Conservation (phyloP, 1,140 invertebrate genomes). For the Cephus cinctus region DNA sequence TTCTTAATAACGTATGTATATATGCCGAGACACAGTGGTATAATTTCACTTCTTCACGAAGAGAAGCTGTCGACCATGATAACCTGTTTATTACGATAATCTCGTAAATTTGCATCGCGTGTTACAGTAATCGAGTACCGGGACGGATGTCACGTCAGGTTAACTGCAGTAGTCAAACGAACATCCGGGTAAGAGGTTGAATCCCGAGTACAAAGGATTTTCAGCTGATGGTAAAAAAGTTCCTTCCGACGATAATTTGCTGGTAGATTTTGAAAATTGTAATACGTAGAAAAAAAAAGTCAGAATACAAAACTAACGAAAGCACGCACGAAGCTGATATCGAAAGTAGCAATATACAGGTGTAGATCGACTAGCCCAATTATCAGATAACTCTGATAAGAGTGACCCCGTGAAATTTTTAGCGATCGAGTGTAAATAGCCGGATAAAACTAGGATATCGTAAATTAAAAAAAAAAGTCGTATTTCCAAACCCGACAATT, state of each 20-base stretch:
- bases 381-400: not conserved
- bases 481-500: too few species aligned
- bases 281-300: too few species aligned
- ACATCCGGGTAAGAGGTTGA: slow-evolving; percentile 28
- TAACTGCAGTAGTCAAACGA: slow-evolving; percentile 32
- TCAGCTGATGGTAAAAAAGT: not conserved
- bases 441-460: too few species aligned
- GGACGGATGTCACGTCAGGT: slow-evolving; percentile 34
- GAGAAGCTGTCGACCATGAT: slow-evolving; percentile 40
- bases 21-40: slow-evolving; percentile 21
- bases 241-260: not conserved
- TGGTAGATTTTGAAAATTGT: not conserved
- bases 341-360: not conserved
- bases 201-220: slow-evolving; percentile 19
- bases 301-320: too few species aligned
- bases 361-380: not conserved
- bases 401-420: not conserved
- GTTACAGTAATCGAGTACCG: slow-evolving; percentile 32
- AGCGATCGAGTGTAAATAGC: not conserved
- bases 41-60: slow-evolving; percentile 34
- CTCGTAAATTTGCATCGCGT: slow-evolving; percentile 40
- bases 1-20: slow-evolving; percentile 37
- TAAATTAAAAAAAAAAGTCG: too few species aligned
- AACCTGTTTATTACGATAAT: slow-evolving; percentile 48
- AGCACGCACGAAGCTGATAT: not conserved